Evolutionary conservation across 2,113 vertebrate species (phyloP).

Genomic region (Acinonyx jubatus): DNA sequence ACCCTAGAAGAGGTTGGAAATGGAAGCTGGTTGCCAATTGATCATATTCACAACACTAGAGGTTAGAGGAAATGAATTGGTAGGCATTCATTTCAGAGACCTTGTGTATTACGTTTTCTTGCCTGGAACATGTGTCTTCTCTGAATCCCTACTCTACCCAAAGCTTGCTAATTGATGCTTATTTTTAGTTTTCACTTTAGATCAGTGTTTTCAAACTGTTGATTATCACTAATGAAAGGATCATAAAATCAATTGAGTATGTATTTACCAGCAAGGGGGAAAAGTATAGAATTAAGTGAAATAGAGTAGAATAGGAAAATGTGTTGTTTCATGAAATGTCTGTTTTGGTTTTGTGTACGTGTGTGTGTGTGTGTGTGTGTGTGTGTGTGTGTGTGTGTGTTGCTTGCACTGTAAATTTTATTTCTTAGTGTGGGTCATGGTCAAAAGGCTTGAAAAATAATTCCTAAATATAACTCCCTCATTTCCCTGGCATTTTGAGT

Average conservation of each 20-base stretch:
- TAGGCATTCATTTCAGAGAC: not conserved
- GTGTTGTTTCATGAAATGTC: not conserved
- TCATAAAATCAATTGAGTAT: not conserved
- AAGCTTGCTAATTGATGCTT: not conserved
- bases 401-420: not conserved
- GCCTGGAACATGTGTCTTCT: not conserved
- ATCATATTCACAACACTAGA: not conserved
- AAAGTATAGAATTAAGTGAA: not conserved
- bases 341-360: not conserved
- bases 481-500: slow-evolving; percentile 24
- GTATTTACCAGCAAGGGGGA: not conserved
- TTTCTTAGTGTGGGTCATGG: slow-evolving; percentile 8
- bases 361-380: not conserved
- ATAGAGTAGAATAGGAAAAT: not conserved
- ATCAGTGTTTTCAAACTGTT: not conserved
- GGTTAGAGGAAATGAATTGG: not conserved
- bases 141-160: not conserved
- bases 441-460: slow-evolving; percentile 24
- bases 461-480: not conserved
- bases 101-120: not conserved
- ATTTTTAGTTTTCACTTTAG: not conserved
- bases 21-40: not conserved
- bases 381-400: not conserved
- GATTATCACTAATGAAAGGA: not conserved
- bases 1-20: not conserved